Base-by-base conservation (phyloP, 2,113 vertebrate species). In the Eublepharis macularius region DNA sequence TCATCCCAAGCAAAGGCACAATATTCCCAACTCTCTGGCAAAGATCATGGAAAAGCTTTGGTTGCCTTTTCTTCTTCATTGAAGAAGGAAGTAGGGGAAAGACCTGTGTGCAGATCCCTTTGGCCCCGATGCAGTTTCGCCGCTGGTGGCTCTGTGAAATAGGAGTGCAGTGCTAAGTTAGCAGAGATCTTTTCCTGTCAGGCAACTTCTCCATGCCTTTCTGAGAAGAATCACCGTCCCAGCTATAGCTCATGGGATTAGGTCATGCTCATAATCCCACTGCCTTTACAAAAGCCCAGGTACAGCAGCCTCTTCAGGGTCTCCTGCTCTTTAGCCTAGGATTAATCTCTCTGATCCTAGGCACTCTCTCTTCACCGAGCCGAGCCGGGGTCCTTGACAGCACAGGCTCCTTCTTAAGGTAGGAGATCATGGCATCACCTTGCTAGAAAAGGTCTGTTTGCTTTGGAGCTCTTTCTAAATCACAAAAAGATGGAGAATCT, bases 1-100 rank as follows among this genome's bases (percentile, higher is more conserved):
- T 2, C 82, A 92, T 92, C 83, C 89, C 86, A 87, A 86, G 85
- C 86, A 87, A 92, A 95, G 90, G 91, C 92, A 95, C 94, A 10
- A 85, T 90, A 93, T 94, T 92, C 85, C 94, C 87, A 88, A 60
- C 69, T 34, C 47, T 75, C 87, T 47, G 87, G 72, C 89, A 83
- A 86, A 83, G 72, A 82, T 83, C 72, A 3, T 2, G 51, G 21
- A 32, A 21, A 32, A 66, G 66, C 81, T 90, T 88, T 75, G 51
- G 32, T 63, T 60, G 78, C 72, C 80, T 82, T 82, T 85, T 39
- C 80, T 51, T 11, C n/a, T 80, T 91, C 70, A 34, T 82, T 84
- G 75, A 86, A 63, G 89, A 65, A 90, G 69, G 77, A 21, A 85
- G 43, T 32, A 90, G 85, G 17, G 6, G 10, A 82, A 87, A 85